phyloP scores from a whole-genome alignment of 2,797 vertebrate genomes.

The Crypturellus tataupa region DNA sequence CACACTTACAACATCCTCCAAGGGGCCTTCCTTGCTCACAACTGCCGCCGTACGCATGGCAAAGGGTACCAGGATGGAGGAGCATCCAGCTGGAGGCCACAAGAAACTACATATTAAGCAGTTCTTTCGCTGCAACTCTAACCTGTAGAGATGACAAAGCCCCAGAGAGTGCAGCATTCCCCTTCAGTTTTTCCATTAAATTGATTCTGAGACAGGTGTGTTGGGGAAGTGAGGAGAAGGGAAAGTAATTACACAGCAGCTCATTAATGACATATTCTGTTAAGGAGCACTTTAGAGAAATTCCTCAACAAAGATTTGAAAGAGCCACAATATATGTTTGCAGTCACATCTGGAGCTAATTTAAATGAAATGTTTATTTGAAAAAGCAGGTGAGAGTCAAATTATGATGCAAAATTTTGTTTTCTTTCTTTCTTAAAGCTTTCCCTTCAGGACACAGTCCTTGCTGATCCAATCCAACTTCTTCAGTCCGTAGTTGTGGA shows the following conservation, averaged over 20 bases:
- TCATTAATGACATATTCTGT: background rate
- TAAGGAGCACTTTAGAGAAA: background rate
- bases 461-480: background rate
- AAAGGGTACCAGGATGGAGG: background rate
- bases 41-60: too few relatives aligned
- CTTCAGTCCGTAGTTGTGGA: background rate
- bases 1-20: accelerated
- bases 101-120: background rate
- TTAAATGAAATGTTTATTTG: constrained; percentile 36
- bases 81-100: background rate
- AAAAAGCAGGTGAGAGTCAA: background rate
- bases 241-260: background rate
- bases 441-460: accelerated
- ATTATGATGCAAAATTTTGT: background rate
- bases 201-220: background rate
- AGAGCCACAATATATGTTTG: background rate
- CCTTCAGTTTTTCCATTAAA: background rate
- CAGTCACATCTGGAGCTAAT: background rate
- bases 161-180: background rate
- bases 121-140: background rate
- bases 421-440: background rate
- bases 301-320: background rate
- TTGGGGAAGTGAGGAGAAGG: background rate
- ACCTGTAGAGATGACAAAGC: background rate
- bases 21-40: accelerated